phyloP scores from a whole-genome alignment of 2,888 invertebrate genomes.

The Zygogramma bicolorata region DNA sequence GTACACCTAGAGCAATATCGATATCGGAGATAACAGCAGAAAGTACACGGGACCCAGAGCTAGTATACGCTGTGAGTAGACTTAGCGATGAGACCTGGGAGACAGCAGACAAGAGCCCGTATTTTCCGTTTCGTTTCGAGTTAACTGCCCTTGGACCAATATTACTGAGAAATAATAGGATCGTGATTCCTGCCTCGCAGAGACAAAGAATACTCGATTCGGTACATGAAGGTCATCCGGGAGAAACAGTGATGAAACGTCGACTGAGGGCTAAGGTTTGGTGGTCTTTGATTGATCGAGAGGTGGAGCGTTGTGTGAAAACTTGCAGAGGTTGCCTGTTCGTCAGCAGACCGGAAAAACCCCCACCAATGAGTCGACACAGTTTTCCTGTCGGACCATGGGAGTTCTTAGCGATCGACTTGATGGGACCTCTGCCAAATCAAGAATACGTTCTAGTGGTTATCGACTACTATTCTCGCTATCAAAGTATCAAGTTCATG shows the following conservation, averaged over 20 bases:
- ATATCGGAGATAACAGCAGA: no score
- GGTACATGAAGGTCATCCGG: no score
- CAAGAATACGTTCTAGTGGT: slow-evolving; percentile 34
- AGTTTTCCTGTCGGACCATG: slow-evolving; percentile 35
- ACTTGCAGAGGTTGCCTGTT: no score
- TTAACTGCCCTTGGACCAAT: slow-evolving; percentile 24
- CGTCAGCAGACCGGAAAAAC: no score
- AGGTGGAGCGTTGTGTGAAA: background rate
- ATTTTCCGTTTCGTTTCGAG: no score
- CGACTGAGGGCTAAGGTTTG: slow-evolving; percentile 38
- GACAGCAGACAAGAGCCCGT: no score
- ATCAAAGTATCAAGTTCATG: slow-evolving; percentile 35
- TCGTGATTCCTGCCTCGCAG: slow-evolving; percentile 41
- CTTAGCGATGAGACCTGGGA: no score
- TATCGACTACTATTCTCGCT: slow-evolving; percentile 40
- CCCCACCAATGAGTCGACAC: slow-evolving; percentile 27
- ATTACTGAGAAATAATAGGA: slow-evolving; percentile 35
- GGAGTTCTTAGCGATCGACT: slow-evolving; percentile 42
- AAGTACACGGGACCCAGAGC: no score
- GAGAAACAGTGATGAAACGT: no score
- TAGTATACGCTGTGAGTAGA: no score
- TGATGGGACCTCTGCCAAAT: slow-evolving; percentile 37
- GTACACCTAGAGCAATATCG: no score
- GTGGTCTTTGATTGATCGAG: background rate
- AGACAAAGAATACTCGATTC: slow-evolving; percentile 22